Conservation (phyloP, 2,888 invertebrate genomes). For the Invenusta paracnida region DNA sequence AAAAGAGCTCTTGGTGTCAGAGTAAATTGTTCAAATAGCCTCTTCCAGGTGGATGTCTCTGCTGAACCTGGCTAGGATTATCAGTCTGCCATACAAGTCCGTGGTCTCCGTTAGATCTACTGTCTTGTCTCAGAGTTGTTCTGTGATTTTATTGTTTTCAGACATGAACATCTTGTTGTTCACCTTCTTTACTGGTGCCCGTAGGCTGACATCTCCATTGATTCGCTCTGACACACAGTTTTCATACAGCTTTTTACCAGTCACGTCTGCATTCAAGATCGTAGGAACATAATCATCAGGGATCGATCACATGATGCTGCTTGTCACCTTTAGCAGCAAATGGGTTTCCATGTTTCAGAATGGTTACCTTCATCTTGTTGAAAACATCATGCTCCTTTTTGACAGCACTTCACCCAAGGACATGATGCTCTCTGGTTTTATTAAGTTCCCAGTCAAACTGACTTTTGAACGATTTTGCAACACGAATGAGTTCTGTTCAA, state of each 20-base stretch:
- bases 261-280: conserved; percentile 44
- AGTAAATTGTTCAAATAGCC: conserved; percentile 28
- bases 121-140: conserved; percentile 40
- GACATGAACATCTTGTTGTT: conserved; percentile 43
- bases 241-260: conserved; percentile 45
- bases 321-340: conserved; percentile 43
- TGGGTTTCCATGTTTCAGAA: conserved; percentile 39
- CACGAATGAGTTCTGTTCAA: not conserved
- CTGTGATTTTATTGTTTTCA: conserved; percentile 40
- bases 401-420: conserved; percentile 24
- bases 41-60: conserved; percentile 38
- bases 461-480: not conserved
- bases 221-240: conserved; percentile 45
- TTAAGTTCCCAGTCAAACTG: not conserved
- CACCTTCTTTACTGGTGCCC: conserved; percentile 40
- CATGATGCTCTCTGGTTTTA: not conserved
- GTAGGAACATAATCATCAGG: conserved; percentile 44
- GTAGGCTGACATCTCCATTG: conserved; percentile 44
- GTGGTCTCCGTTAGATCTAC: conserved; percentile 44
- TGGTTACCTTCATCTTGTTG: conserved; percentile 40
- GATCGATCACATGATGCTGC: conserved; percentile 43
- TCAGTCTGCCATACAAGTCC: conserved; percentile 38
- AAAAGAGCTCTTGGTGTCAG: conserved; percentile 33
- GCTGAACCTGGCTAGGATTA: conserved; percentile 40
- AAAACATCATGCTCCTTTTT: conserved; percentile 42